phyloP scores from a whole-genome alignment of 2,888 invertebrate genomes.

The Stratiomys singularior region DNA sequence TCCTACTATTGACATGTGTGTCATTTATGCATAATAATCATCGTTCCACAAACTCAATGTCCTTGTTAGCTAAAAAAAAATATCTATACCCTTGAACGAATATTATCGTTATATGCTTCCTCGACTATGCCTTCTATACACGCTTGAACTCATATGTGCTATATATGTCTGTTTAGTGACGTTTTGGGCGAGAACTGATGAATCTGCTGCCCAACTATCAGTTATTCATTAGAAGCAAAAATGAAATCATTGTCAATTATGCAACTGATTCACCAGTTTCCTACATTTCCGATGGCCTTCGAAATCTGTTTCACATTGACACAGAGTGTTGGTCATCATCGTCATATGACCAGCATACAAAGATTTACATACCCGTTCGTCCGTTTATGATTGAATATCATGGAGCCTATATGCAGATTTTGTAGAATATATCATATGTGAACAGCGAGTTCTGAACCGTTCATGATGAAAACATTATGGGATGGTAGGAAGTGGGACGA shows the following conservation, averaged over 20 bases:
- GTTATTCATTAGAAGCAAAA: slow-evolving; percentile 46
- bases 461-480: background rate
- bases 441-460: background rate
- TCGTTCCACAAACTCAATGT: too few species aligned
- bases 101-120: too few species aligned
- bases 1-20: too few species aligned
- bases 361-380: too few species aligned
- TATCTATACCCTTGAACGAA: too few species aligned
- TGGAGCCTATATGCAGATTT: background rate
- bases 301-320: slow-evolving; percentile 5
- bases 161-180: too few species aligned
- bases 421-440: background rate
- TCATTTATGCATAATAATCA: too few species aligned
- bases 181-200: background rate
- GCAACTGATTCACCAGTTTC: slow-evolving; percentile 34
- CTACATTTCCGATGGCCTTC: slow-evolving; percentile 31
- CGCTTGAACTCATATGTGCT: too few species aligned
- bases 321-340: background rate
- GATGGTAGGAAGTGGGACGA: background rate
- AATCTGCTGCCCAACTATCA: slow-evolving; percentile 47
- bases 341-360: too few species aligned
- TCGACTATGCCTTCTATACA: too few species aligned
- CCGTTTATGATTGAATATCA: too few species aligned
- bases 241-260: slow-evolving; percentile 50
- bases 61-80: too few species aligned